A percentile compares a stretch with the other conserved stretches of the same genome.
Conservation (phyloP, 2,888 invertebrate species). For the Pseudococcus viburni region DNA sequence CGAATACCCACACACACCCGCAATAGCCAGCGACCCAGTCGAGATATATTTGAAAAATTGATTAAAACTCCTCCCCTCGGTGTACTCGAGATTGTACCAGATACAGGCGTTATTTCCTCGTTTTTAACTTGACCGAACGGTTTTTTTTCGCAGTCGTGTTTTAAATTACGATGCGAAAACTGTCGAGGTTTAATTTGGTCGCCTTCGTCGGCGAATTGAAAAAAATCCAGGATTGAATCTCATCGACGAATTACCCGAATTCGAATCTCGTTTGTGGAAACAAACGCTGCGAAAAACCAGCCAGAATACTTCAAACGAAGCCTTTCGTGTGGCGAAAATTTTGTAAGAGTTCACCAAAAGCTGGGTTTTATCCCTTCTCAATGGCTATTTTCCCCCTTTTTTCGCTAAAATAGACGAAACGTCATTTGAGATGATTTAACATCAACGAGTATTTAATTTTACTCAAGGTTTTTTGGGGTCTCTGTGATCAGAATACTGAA, state of each 20-base stretch:
- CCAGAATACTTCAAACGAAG: not conserved
- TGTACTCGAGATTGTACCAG: not conserved
- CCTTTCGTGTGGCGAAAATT: not conserved
- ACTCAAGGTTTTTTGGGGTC: not conserved
- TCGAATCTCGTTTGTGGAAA: not conserved
- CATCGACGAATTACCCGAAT: not conserved
- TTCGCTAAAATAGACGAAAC: not conserved
- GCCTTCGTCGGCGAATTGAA: not conserved
- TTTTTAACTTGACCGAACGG: not conserved
- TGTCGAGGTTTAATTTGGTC: not conserved
- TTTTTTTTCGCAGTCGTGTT: not conserved
- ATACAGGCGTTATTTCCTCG: not conserved
- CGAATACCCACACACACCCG: not conserved
- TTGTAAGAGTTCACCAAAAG: not conserved
- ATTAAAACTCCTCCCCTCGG: conserved; percentile 19
- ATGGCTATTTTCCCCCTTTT: not conserved
- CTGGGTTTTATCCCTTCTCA: not conserved
- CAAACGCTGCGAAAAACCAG: not conserved
- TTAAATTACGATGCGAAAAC: not conserved
- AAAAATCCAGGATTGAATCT: conserved; percentile 7
- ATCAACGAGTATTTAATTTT: not conserved
- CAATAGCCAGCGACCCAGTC: not conserved
- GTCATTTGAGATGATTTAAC: not conserved
- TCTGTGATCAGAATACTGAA: not conserved
- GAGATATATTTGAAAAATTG: conserved; percentile 1